These are phyloP conservation scores for Psix sp. DNA, from an alignment of 1,140 invertebrate genomes.

Conservation along the genomic window DNA sequence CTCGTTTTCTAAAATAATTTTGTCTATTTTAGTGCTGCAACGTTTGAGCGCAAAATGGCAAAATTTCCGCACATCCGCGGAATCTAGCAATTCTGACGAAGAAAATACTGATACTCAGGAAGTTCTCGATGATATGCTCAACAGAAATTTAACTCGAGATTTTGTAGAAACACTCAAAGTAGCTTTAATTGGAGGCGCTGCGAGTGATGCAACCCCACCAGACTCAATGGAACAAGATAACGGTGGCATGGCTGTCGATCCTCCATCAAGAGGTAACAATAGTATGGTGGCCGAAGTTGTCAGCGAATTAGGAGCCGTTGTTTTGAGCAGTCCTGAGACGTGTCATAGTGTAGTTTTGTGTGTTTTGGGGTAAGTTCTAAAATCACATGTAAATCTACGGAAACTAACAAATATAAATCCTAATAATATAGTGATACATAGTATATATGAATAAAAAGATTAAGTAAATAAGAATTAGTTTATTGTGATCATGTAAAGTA, in stretches of 20 bases:
- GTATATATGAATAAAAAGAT: too few species aligned
- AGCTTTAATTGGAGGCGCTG: conserved; percentile 78
- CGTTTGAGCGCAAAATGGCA: conserved; percentile 87
- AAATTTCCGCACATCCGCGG: conserved; percentile 84
- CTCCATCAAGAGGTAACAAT: conserved; percentile 78
- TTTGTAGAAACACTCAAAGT: conserved; percentile 90
- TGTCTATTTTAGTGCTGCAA: conserved; percentile 81
- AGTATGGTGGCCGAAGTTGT: conserved; percentile 82
- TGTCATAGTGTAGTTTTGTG: conserved; percentile 81
- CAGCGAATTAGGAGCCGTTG: conserved; percentile 84
- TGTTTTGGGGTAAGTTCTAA: conserved; percentile 77
- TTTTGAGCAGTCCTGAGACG: conserved; percentile 81
- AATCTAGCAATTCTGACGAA: conserved; percentile 85
- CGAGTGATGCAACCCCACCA: conserved; percentile 72
- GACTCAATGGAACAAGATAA: conserved; percentile 83
- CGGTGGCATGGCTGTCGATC: conserved; percentile 80
- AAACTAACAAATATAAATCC: too few species aligned
- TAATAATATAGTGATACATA: too few species aligned
- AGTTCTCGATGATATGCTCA: conserved; percentile 91
- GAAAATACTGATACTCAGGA: conserved; percentile 90
- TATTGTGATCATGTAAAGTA: too few species aligned
- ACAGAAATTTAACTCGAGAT: conserved; percentile 90
- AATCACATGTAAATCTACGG: neutral
- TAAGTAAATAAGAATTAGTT: too few species aligned
- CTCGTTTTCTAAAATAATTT: neutral